Conservation (phyloP, 2,113 vertebrate genomes). For the Oncorhynchus nerka region DNA sequence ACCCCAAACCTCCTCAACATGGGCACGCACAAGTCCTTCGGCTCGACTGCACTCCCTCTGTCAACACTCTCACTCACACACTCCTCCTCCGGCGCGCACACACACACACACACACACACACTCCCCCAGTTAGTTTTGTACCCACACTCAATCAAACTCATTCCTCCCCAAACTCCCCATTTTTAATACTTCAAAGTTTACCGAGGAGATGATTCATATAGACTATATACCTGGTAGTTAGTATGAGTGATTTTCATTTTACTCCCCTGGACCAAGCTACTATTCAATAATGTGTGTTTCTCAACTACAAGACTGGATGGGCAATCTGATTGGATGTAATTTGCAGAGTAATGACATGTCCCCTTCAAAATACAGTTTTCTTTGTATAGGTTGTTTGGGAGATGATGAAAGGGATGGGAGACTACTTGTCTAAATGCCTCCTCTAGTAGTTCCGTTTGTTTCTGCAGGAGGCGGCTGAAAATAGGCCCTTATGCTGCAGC, state of each 20-base stretch:
- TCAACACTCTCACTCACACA: slow-evolving; percentile 48
- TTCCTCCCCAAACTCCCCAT: slow-evolving; percentile 44
- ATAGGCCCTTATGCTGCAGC: slow-evolving; percentile 54
- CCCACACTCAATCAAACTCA: slow-evolving; percentile 31
- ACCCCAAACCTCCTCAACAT: slow-evolving; percentile 50
- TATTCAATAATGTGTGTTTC: neutral
- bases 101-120: neutral
- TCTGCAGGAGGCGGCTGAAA: slow-evolving; percentile 61
- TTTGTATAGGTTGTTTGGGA: slow-evolving; percentile 9
- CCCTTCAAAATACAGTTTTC: neutral
- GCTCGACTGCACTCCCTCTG: slow-evolving; percentile 52
- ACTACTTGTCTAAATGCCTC: slow-evolving; percentile 14
- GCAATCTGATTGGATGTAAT: neutral
- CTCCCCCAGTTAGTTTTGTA: slow-evolving; percentile 24
- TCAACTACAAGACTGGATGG: neutral
- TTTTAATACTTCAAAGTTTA: slow-evolving; percentile 52
- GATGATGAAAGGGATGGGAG: slow-evolving; percentile 45
- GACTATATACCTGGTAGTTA: neutral
- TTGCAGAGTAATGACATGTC: neutral
- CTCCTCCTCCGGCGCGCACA: slow-evolving; percentile 12
- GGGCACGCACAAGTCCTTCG: slow-evolving; percentile 53
- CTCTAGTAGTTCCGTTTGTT: slow-evolving; percentile 39
- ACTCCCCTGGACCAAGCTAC: neutral
- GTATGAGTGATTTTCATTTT: neutral
- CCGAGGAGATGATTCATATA: slow-evolving; percentile 26